Conservation (phyloP, 2,113 vertebrate species). For the Perccottus glenii region DNA sequence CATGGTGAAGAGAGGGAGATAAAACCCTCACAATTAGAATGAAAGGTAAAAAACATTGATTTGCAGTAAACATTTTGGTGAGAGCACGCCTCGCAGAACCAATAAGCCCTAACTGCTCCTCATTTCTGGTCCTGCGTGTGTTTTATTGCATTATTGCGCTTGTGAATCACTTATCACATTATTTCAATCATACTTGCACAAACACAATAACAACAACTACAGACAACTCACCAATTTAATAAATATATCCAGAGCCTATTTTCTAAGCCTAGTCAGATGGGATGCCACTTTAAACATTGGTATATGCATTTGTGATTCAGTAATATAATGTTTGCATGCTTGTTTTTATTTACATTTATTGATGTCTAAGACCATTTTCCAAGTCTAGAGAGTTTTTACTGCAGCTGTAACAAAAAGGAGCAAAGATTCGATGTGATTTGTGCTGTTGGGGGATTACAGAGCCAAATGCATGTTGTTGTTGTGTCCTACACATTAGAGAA, state of each 20-base stretch:
- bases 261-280: slow-evolving; percentile 20
- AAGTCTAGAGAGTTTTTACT: slow-evolving; percentile 11
- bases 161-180: slow-evolving; percentile 58
- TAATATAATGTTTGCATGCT: too few species aligned
- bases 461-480: slow-evolving; percentile 71
- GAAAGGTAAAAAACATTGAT: slow-evolving; percentile 61
- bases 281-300: slow-evolving; percentile 25
- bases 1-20: slow-evolving; percentile 31
- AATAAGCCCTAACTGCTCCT: slow-evolving; percentile 59
- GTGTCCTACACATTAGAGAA: slow-evolving; percentile 41
- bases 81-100: slow-evolving; percentile 25
- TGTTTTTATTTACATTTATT: slow-evolving; percentile 23
- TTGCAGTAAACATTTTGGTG: slow-evolving; percentile 60
- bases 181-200: slow-evolving; percentile 47
- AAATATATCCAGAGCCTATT: slow-evolving; percentile 44
- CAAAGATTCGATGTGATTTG: slow-evolving; percentile 39
- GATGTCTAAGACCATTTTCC: slow-evolving; percentile 25
- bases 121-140: slow-evolving; percentile 42
- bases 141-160: slow-evolving; percentile 51
- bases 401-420: slow-evolving; percentile 30
- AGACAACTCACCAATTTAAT: slow-evolving; percentile 39
- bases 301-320: slow-evolving; percentile 32
- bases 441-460: slow-evolving; percentile 72
- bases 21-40: slow-evolving; percentile 58
- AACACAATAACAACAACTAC: slow-evolving; percentile 39